A percentile compares a stretch with the other conserved stretches of the same genome.
Evolutionary conservation across 2,888 invertebrate species (phyloP).

Genomic region (Athrips mouffetella): DNA sequence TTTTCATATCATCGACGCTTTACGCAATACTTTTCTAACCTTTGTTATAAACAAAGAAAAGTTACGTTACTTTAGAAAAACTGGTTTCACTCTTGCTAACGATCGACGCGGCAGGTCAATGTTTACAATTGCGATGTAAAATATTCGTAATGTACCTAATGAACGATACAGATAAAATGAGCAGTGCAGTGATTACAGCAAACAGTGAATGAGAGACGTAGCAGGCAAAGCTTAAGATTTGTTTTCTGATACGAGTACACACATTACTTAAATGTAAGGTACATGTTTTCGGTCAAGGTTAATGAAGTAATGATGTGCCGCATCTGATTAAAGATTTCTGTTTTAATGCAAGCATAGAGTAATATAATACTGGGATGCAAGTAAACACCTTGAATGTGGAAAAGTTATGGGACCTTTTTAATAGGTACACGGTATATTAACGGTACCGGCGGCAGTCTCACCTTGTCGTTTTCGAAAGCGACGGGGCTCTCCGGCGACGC

Average conservation of each 20-base stretch:
- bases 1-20: too few species aligned
- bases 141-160: too few species aligned
- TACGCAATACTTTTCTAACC: too few species aligned
- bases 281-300: constrained; percentile 1
- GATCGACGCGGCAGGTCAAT: background rate
- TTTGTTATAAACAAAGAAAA: too few species aligned
- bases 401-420: background rate
- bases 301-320: constrained; percentile 2
- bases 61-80: too few species aligned
- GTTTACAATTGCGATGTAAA: background rate
- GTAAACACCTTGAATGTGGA: background rate
- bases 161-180: background rate
- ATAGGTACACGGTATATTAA: constrained; percentile 39
- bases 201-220: background rate
- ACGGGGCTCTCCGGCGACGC: constrained; percentile 34
- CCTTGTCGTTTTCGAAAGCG: constrained; percentile 63
- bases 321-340: background rate
- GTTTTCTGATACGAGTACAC: background rate
- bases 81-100: background rate
- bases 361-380: too few species aligned
- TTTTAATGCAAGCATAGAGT: too few species aligned
- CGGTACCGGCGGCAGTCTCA: constrained; percentile 44
- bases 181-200: background rate
- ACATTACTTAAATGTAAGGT: background rate
- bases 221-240: background rate